Evolutionary conservation across 2,888 invertebrate genomes (phyloP), one percentile per base, ranked within the genome.

Genomic region (Eupithecia exiguata): DNA sequence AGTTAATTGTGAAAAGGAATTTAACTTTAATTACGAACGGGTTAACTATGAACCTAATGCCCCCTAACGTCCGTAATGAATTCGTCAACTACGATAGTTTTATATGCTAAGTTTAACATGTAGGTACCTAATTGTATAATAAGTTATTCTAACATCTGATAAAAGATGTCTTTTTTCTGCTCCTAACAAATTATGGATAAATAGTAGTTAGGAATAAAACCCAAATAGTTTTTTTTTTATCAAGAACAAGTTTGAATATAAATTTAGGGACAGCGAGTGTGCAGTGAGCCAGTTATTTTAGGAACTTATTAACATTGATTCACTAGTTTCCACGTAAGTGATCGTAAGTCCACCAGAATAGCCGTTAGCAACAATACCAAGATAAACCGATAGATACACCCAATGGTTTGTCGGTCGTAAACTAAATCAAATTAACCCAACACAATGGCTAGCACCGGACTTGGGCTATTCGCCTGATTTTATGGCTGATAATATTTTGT

Each of bases 381-480:
- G 71, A 79, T 78, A 76, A 76, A 79, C 35, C 68, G 75, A 75
- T 75, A 77, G 72, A 75, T 79, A 76, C 75, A 77, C 73, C 68
- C 73, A 76, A 77, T 77, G 77, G 75, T 79, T 79, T 76, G 79
- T 79, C 79, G 80, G 77, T 81, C 80, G 78, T 81, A 79, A 81
- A 81, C 75, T 76, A 79, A 80, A 81, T 81, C 79, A 81, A 77
- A 80, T 81, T 77, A 79, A 70, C 76, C 69, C 70, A 53, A 71
- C 74, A 81, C 81, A 81, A 81, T 81, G 74, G 78, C 69, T 70
- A 58, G 61, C 76, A 80, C 79, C 78, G 79, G 80, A 78, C 72
- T 78, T 78, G 66, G 69, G 35, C 75, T 70, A 76, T 76, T 74
- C 78, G 68, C 68, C 69, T 65, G 79, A 78, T 80, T 77, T 72